phyloP scores from a whole-genome alignment of 2,888 invertebrate species.

The Venustoraphidia nigricollis region DNA sequence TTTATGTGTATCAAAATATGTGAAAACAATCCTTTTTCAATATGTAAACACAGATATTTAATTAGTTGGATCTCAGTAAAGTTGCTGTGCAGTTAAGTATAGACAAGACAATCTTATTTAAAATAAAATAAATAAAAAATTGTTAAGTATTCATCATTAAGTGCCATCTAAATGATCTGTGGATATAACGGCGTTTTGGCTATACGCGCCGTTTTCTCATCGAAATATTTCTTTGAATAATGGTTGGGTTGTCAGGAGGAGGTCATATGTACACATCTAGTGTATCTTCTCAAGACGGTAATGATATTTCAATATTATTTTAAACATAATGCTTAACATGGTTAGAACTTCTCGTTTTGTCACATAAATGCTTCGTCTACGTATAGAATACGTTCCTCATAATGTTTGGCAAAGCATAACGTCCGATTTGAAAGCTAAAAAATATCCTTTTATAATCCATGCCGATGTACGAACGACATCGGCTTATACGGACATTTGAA shows the following conservation, averaged over 20 bases:
- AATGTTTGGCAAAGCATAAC: neutral
- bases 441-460: neutral
- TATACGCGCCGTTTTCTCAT: too few relatives aligned
- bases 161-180: too few relatives aligned
- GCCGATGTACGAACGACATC: neutral
- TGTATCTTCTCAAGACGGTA: conserved; percentile 41
- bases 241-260: conserved; percentile 43
- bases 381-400: neutral
- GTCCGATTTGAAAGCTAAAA: neutral
- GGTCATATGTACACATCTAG: conserved; percentile 39
- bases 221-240: conserved; percentile 14
- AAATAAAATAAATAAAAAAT: too few relatives aligned
- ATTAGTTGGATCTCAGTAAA: too few relatives aligned
- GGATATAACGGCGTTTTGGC: too few relatives aligned
- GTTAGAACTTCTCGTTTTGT: conserved; percentile 6
- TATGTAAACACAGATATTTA: too few relatives aligned
- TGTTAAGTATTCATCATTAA: too few relatives aligned
- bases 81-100: too few relatives aligned
- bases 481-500: neutral
- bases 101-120: too few relatives aligned
- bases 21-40: too few relatives aligned
- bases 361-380: neutral
- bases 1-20: too few relatives aligned
- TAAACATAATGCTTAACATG: conserved; percentile 7
- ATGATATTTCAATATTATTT: conserved; percentile 23